Percentiles rank a stretch among this genome's conserved stretches.
These are phyloP conservation scores for Danio albolineatus DNA, from an alignment of 2,797 vertebrate species.

Conservation along the genomic window DNA sequence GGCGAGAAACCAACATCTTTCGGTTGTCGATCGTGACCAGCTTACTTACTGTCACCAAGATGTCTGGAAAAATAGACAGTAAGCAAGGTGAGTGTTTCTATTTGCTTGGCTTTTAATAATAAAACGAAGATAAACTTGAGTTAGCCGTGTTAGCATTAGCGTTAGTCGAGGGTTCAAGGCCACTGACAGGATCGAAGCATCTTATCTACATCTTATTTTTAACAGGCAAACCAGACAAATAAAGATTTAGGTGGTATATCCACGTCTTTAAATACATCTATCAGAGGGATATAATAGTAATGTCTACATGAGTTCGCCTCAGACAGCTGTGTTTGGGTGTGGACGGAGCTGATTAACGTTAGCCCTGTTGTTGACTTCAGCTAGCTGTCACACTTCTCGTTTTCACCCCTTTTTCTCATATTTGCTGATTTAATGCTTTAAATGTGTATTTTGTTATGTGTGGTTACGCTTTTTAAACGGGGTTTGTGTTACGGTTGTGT, in stretches of 20 bases:
- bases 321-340: constrained; percentile 43
- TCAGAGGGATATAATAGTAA: not conserved
- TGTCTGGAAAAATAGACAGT: constrained; percentile 63
- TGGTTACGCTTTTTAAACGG: not conserved
- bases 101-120: not conserved
- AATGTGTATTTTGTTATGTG: not conserved
- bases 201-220: not conserved
- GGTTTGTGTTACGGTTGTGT: constrained; percentile 4
- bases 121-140: constrained; percentile 29
- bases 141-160: constrained; percentile 49
- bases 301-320: not conserved
- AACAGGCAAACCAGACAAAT: not conserved
- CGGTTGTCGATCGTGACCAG: not conserved
- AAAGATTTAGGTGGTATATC: not conserved
- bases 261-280: not conserved
- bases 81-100: constrained; percentile 54
- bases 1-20: constrained; percentile 17
- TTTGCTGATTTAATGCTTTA: not conserved
- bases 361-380: constrained; percentile 22
- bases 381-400: constrained; percentile 13
- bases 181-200: constrained; percentile 36
- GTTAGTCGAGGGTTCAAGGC: constrained; percentile 44
- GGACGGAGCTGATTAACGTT: constrained; percentile 21
- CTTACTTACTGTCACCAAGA: constrained; percentile 25
- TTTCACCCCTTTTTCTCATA: not conserved